phyloP scores from a whole-genome alignment of 2,797 vertebrate genomes.

The Sphaeramia orbicularis region DNA sequence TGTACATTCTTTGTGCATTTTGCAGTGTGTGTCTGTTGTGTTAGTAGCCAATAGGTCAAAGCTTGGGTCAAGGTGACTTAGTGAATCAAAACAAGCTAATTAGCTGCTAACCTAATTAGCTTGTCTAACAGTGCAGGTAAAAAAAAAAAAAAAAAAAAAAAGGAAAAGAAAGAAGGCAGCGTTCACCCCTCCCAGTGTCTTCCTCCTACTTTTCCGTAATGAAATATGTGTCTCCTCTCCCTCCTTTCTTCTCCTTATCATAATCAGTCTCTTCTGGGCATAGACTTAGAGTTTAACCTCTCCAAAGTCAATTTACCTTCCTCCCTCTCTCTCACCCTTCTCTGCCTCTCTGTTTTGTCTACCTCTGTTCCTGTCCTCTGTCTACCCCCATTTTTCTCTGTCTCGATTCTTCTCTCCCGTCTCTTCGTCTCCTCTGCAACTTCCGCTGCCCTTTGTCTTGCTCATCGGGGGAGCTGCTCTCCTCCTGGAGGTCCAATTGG shows the following conservation, averaged over 20 bases:
- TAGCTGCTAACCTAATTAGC: conserved; percentile 77
- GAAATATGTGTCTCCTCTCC: conserved; percentile 76
- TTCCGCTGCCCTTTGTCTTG: conserved; percentile 40
- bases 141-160: conserved; percentile 14
- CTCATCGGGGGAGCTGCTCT: conserved; percentile 29
- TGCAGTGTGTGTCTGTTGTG: conserved; percentile 52
- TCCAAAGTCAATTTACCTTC: conserved; percentile 79
- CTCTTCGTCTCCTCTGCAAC: conserved; percentile 27
- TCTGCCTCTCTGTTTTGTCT: conserved; percentile 40
- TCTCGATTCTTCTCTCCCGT: conserved; percentile 29
- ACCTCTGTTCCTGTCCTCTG: conserved; percentile 48
- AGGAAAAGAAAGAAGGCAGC: conserved; percentile 7
- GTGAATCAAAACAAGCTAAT: conserved; percentile 80
- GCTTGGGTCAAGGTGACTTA: conserved; percentile 76
- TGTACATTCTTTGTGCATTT: conserved; percentile 39
- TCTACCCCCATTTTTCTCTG: conserved; percentile 30
- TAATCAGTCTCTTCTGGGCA: conserved; percentile 79
- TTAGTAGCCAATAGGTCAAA: conserved; percentile 60
- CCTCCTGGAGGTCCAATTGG: conserved; percentile 11
- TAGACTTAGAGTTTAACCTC: conserved; percentile 78
- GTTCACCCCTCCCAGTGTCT: conserved; percentile 32
- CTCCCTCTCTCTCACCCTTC: conserved; percentile 43
- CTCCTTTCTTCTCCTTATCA: conserved; percentile 72
- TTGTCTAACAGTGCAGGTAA: conserved; percentile 68
- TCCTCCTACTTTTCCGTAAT: conserved; percentile 67